phyloP scores from a whole-genome alignment of 2,113 vertebrate genomes.

The Dicentrarchus labrax region DNA sequence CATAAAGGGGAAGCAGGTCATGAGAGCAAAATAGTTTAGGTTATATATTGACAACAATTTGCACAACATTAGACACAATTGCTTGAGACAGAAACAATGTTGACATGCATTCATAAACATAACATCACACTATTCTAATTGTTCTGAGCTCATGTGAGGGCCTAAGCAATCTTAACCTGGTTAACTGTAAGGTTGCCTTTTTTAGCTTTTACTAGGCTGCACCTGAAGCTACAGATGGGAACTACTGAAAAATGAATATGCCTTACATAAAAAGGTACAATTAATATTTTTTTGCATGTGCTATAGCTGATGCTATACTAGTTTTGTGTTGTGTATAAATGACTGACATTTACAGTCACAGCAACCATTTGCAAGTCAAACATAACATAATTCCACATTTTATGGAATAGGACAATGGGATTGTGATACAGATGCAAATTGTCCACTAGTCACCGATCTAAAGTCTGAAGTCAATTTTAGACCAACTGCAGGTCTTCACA shows the following conservation, averaged over 20 bases:
- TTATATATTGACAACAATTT: not conserved
- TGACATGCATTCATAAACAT: not conserved
- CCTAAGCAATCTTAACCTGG: not conserved
- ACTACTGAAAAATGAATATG: not conserved
- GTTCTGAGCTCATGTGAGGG: not conserved
- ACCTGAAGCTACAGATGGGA: not conserved
- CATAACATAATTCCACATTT: not conserved
- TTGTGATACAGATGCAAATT: not conserved
- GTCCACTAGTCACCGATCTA: not conserved
- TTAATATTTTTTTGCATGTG: not conserved
- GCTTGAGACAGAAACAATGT: not conserved
- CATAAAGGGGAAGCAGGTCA: not conserved
- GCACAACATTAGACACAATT: not conserved
- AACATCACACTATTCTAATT: not conserved
- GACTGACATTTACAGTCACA: not conserved
- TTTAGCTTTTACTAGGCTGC: not conserved
- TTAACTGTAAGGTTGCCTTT: not conserved
- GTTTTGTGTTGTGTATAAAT: not conserved
- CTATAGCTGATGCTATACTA: not conserved
- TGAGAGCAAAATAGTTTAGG: not conserved
- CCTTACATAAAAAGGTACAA: not conserved
- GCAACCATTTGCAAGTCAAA: not conserved
- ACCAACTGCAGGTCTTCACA: not conserved
- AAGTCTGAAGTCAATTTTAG: not conserved
- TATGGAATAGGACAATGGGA: not conserved